Percentiles rank a stretch among this genome's conserved stretches.
Conservation (phyloP, 2,888 invertebrate genomes). For the Zygogramma bicolorata region DNA sequence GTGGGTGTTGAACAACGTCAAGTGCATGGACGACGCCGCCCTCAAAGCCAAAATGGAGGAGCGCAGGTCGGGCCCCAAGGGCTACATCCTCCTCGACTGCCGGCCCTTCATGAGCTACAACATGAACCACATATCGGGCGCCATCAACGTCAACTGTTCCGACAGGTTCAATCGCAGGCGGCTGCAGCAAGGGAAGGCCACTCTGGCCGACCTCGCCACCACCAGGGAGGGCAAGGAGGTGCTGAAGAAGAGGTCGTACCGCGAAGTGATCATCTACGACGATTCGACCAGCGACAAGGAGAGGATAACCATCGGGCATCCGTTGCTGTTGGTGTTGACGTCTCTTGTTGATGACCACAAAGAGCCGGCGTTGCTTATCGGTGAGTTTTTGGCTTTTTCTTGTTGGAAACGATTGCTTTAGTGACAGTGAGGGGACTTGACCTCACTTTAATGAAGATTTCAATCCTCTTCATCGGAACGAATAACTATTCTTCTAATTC, state of each 20-base stretch:
- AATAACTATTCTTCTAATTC: too few relatives aligned
- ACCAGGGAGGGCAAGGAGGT: slow-evolving; percentile 75
- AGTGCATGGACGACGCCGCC: slow-evolving; percentile 68
- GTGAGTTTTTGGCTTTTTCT: slow-evolving; percentile 67
- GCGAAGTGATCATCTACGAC: slow-evolving; percentile 79
- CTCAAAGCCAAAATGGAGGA: slow-evolving; percentile 67
- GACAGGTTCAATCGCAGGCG: slow-evolving; percentile 77
- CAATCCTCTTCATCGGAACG: too few relatives aligned
- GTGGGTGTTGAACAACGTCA: slow-evolving; percentile 69
- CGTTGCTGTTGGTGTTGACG: slow-evolving; percentile 74
- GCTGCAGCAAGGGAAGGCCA: slow-evolving; percentile 76
- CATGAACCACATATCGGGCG: slow-evolving; percentile 76
- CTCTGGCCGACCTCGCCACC: slow-evolving; percentile 74
- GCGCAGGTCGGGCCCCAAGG: slow-evolving; percentile 54
- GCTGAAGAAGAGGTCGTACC: slow-evolving; percentile 69
- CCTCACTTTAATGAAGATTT: too few relatives aligned
- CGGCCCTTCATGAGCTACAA: slow-evolving; percentile 79
- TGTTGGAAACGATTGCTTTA: not conserved
- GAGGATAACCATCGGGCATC: slow-evolving; percentile 71
- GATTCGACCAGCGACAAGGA: slow-evolving; percentile 76
- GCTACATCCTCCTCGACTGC: slow-evolving; percentile 73
- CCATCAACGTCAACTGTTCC: slow-evolving; percentile 79
- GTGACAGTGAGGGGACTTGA: too few relatives aligned
- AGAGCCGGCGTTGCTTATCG: slow-evolving; percentile 75
- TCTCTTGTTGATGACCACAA: slow-evolving; percentile 77